phyloP scores from a whole-genome alignment of 2,113 vertebrate genomes.

The Nycticorax nycticorax region DNA sequence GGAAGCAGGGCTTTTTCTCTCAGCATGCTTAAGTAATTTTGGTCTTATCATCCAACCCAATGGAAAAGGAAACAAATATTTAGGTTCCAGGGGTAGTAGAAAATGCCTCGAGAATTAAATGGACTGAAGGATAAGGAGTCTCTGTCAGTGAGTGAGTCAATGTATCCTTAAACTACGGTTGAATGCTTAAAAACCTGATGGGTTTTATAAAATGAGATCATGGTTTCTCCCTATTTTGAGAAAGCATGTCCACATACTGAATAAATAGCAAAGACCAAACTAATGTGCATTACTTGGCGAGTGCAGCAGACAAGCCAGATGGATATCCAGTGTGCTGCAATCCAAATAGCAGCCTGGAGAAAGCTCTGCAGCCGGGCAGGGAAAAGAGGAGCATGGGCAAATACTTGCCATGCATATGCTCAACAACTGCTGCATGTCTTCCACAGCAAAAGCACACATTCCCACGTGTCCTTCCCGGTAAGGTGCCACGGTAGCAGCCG shows the following conservation, averaged over 20 bases:
- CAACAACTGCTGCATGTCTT: background rate
- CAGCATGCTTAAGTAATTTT: background rate
- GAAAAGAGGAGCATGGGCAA: background rate
- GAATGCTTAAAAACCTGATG: background rate
- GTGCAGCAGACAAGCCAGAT: background rate
- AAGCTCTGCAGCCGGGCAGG: background rate
- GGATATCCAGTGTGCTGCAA: background rate
- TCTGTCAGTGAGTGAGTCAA: background rate
- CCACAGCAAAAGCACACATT: background rate
- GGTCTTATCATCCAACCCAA: background rate
- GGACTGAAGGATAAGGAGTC: background rate
- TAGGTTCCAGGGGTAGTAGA: background rate
- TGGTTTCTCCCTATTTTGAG: background rate
- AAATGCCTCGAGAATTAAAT: background rate
- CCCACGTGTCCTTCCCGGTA: accelerated
- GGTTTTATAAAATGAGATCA: background rate
- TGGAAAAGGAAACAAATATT: background rate
- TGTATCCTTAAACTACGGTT: background rate
- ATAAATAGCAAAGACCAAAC: background rate
- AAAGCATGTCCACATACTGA: background rate
- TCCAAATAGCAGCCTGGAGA: background rate
- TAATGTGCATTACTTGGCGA: background rate
- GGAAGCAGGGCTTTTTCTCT: background rate
- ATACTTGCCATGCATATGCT: background rate
- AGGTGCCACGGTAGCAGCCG: accelerated